Percentiles rank a stretch among this genome's conserved stretches.
These are phyloP conservation scores for Chaetodon trifascialis DNA, from an alignment of 2,113 vertebrate species.

Conservation along the genomic window DNA sequence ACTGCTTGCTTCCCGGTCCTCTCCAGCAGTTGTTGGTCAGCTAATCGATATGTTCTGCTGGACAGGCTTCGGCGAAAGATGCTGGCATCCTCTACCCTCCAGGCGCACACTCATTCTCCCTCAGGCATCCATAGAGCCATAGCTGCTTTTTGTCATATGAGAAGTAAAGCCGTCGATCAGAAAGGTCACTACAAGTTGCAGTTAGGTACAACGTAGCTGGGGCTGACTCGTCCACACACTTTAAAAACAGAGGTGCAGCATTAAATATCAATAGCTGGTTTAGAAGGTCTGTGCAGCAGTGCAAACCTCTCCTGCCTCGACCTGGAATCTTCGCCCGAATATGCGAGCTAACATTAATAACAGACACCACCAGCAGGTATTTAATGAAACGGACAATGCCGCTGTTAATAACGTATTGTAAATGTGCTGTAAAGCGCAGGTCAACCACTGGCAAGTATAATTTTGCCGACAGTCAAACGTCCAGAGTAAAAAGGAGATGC, in stretches of 20 bases:
- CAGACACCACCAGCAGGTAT: background rate
- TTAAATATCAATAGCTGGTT: background rate
- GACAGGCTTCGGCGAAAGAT: constrained; percentile 48
- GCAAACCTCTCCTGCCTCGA: background rate
- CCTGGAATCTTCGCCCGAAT: background rate
- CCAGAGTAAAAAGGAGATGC: background rate
- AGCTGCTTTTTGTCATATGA: background rate
- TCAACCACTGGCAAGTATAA: fast-evolving
- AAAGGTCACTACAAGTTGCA: background rate
- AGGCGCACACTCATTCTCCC: constrained; percentile 59
- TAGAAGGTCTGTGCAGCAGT: background rate
- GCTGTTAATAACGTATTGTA: background rate
- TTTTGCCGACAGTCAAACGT: background rate
- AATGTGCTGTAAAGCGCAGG: background rate
- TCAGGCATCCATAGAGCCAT: constrained; percentile 32
- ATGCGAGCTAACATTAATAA: background rate
- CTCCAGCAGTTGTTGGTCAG: constrained; percentile 54
- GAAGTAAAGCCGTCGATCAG: background rate
- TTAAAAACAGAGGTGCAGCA: background rate
- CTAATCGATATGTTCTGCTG: constrained; percentile 59
- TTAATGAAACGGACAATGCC: background rate
- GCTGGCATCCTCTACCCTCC: constrained; percentile 50
- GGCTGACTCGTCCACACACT: background rate
- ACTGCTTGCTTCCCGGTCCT: background rate
- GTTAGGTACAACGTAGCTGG: background rate